phyloP scores from a whole-genome alignment of 2,888 invertebrate species.

The Parnassius mnemosyne region DNA sequence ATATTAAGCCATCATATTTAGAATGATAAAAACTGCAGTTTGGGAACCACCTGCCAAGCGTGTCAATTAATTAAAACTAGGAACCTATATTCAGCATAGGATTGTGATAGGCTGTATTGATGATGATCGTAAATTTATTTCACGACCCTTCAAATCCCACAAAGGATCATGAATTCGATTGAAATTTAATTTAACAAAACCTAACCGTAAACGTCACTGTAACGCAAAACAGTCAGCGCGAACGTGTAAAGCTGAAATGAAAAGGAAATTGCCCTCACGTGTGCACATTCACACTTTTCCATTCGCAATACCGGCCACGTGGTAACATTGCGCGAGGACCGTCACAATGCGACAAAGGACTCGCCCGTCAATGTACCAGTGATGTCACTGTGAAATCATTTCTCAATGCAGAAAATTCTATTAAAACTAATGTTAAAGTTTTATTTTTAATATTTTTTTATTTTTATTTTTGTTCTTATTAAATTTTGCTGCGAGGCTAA shows the following conservation, averaged over 20 bases:
- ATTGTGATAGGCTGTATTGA: too few species aligned
- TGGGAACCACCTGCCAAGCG: too few species aligned
- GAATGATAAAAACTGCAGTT: too few species aligned
- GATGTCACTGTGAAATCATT: conserved; percentile 18
- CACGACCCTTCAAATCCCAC: not conserved
- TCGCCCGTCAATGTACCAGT: conserved; percentile 22
- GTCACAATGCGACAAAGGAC: conserved; percentile 32
- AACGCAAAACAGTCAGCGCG: conserved; percentile 23
- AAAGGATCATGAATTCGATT: not conserved
- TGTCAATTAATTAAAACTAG: too few species aligned
- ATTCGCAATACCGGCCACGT: conserved; percentile 45
- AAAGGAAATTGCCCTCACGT: conserved; percentile 57
- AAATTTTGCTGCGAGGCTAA: too few species aligned
- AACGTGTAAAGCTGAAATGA: conserved; percentile 32
- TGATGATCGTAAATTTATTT: too few species aligned
- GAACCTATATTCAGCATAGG: too few species aligned
- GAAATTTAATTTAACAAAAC: not conserved
- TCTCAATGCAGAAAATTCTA: conserved; percentile 16
- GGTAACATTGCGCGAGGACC: conserved; percentile 34
- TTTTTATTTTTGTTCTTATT: too few species aligned
- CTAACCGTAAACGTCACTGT: conserved; percentile 14
- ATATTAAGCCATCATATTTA: too few species aligned
- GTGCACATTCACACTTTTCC: conserved; percentile 57
- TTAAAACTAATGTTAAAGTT: conserved; percentile 8
- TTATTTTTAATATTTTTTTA: too few species aligned